A percentile compares a stretch with the other conserved stretches of the same genome.
Conservation (phyloP, 1,140 invertebrate species). For the Aphelinus atriplicis region DNA sequence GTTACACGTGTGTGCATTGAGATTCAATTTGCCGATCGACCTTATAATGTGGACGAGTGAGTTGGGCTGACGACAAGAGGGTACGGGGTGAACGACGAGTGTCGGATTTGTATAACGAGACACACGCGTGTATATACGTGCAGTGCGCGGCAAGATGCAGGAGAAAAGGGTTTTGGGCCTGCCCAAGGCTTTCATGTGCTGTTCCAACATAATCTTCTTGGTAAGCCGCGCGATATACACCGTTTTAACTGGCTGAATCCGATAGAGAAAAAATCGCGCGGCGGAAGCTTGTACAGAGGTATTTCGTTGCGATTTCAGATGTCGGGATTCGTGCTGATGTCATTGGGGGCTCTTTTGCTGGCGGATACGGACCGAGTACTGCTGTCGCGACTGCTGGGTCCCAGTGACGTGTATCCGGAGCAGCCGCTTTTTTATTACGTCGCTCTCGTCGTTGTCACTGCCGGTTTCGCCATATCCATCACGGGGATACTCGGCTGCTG, state of each 20-base stretch:
- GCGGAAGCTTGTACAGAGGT: not conserved
- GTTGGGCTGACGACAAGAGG: too few species aligned
- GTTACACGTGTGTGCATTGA: too few species aligned
- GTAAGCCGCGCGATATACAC: conserved; percentile 48
- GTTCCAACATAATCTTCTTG: conserved; percentile 61
- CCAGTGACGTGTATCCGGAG: conserved; percentile 63
- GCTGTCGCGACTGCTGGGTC: conserved; percentile 73
- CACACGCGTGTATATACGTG: not conserved
- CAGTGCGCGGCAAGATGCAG: conserved; percentile 43
- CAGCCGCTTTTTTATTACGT: conserved; percentile 81
- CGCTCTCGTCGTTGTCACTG: conserved; percentile 71
- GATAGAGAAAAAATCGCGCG: not conserved
- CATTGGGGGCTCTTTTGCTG: conserved; percentile 75
- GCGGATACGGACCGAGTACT: conserved; percentile 75
- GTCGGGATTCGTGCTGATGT: conserved; percentile 75
- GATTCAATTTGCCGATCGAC: too few species aligned
- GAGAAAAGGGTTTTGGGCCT: conserved; percentile 44
- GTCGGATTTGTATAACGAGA: too few species aligned
- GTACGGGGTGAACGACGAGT: too few species aligned
- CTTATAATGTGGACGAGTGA: too few species aligned
- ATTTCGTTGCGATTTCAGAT: conserved; percentile 63
- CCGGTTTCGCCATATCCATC: conserved; percentile 74
- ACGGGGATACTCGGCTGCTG: conserved; percentile 80
- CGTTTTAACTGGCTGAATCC: too few species aligned
- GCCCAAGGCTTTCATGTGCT: conserved; percentile 59